Evolutionary conservation across 2,113 vertebrate genomes (phyloP), one percentile per base, ranked within the genome.

Genomic region (Hemiscyllium ocellatum): DNA sequence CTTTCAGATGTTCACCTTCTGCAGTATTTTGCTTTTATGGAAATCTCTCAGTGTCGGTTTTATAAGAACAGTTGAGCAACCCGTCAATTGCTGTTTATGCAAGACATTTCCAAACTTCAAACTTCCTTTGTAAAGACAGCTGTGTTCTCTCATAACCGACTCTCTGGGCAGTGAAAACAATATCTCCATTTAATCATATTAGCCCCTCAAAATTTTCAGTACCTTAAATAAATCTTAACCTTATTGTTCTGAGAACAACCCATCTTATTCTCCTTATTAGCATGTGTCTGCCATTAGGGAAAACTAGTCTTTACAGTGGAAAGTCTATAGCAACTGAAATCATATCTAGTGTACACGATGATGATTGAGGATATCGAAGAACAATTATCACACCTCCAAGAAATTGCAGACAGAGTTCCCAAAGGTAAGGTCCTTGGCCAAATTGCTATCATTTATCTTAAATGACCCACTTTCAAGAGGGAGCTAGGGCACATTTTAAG

Each of bases 401-500:
- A 52, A 8, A 52, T 87, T 87, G 50, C 17, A 13, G 22, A 3
- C 26, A 4, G 85, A 29, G 20, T 52, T 29, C 47, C 7, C 10
- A 56, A 87, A 50, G 47, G 0, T 24, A 87, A 13, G 10, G 50
- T 87, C 85, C 47, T 52, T 2, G 20, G 50, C 8, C 50, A 24
- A 26, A 1, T 22, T 26, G 24, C 26, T 24, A 52, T 56, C 22
- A 85, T 90, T 26, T 8, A n/a, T 19, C 52, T 90, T 29, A 24
- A 65, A 33, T 12, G 50, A 56, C 24, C 52, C 50, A 89, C 26
- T 95, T 95, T 97, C 76, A 29, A 95, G 96, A 96, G 96, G 96
- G 29, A 19, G 97, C 96, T 96, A 85, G 52, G 96, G 96, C 93
- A 61, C 4, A 22, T 6, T 20, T 37, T 22, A 52, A 0, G 15